These are phyloP conservation scores for Dermochelys coriacea DNA, from an alignment of 2,797 vertebrate species.

Conservation along the genomic window DNA sequence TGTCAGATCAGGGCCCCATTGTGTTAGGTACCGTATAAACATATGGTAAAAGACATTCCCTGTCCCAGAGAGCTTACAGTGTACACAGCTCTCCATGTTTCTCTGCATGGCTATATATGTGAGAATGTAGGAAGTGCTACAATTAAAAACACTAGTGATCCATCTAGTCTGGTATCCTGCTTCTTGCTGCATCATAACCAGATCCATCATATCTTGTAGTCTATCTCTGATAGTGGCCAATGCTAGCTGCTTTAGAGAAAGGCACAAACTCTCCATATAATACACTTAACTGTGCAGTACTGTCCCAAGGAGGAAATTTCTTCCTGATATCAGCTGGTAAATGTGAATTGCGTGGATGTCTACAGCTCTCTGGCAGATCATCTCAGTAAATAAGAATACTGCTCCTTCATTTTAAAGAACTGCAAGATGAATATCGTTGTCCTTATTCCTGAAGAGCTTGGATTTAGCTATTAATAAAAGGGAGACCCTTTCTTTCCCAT, in stretches of 20 bases:
- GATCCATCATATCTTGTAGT: background rate
- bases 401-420: background rate
- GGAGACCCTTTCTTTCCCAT: background rate
- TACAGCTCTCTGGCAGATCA: background rate
- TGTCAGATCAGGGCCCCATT: background rate
- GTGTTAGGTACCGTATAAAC: background rate
- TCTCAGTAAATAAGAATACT: background rate
- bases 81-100: background rate
- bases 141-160: background rate
- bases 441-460: background rate
- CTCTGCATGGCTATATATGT: background rate
- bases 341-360: rapidly evolving
- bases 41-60: background rate
- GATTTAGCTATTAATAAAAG: background rate
- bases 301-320: background rate
- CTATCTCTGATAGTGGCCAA: background rate
- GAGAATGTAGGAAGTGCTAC: background rate
- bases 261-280: background rate
- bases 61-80: background rate
- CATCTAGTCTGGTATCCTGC: background rate
- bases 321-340: background rate
- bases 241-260: background rate
- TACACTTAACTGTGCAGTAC: background rate
- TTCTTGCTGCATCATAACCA: background rate
- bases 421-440: rapidly evolving